Conservation (phyloP, 1,140 invertebrate species). For the Drosophila simulans region DNA sequence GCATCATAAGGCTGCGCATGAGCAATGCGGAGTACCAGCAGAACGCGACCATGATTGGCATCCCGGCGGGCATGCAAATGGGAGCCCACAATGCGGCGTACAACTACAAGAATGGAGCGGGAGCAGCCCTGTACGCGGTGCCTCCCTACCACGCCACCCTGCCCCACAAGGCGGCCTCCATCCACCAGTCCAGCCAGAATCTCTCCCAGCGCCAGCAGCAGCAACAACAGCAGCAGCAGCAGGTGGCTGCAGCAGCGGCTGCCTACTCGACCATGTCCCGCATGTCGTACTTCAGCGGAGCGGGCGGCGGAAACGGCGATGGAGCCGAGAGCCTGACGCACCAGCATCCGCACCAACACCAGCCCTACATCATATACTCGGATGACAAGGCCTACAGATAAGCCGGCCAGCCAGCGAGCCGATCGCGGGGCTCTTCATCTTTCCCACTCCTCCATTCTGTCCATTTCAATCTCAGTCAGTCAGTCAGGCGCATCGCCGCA, state of each 20-base stretch:
- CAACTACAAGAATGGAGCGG: slow-evolving; percentile 85
- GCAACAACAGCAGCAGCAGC: slow-evolving; percentile 84
- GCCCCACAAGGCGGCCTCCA: slow-evolving; percentile 86
- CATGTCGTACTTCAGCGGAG: slow-evolving; percentile 82
- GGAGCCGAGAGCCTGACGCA: slow-evolving; percentile 65
- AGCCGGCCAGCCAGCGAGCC: slow-evolving; percentile 2
- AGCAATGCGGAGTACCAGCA: slow-evolving; percentile 88
- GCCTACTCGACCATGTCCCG: slow-evolving; percentile 83
- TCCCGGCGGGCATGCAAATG: slow-evolving; percentile 85
- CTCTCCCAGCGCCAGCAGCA: slow-evolving; percentile 86
- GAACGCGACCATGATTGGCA: slow-evolving; percentile 87
- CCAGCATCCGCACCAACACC: slow-evolving; percentile 65
- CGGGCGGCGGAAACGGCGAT: slow-evolving; percentile 51
- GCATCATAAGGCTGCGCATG: slow-evolving; percentile 91
- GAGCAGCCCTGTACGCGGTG: slow-evolving; percentile 85
- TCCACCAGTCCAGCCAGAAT: slow-evolving; percentile 85
- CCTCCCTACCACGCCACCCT: slow-evolving; percentile 86
- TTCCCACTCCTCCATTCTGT: slow-evolving; percentile 29
- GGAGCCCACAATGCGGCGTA: slow-evolving; percentile 85
- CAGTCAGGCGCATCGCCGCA: slow-evolving; percentile 73
- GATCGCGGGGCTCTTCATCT: slow-evolving; percentile 28
- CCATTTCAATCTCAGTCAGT: slow-evolving; percentile 54
- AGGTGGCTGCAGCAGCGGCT: slow-evolving; percentile 81
- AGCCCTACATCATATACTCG: slow-evolving; percentile 84
- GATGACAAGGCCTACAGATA: slow-evolving; percentile 84